These are phyloP conservation scores for Tetranychus truncatus DNA, from an alignment of 2,888 invertebrate genomes.

Conservation along the genomic window DNA sequence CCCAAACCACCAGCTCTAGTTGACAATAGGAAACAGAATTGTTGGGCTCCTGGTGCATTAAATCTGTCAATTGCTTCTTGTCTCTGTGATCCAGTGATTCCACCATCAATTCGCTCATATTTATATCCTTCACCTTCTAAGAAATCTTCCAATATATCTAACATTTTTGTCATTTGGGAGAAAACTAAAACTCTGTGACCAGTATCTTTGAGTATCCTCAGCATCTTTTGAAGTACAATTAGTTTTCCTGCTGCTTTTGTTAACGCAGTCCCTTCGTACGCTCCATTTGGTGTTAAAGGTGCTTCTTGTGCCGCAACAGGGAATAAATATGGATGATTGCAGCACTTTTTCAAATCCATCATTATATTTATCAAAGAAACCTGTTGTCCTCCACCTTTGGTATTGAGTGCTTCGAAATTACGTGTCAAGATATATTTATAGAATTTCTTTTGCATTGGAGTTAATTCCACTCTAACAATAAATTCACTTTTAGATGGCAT, in stretches of 20 bases:
- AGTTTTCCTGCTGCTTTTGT: constrained; percentile 90
- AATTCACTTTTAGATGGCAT: constrained; percentile 99
- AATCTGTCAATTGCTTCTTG: constrained; percentile 99
- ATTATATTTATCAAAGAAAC: constrained; percentile 93
- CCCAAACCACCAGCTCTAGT: constrained; percentile 93
- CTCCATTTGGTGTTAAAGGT: constrained; percentile 52
- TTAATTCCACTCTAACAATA: constrained; percentile 92
- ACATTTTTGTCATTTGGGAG: constrained; percentile 98
- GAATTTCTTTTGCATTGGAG: constrained; percentile 96
- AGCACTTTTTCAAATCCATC: constrained; percentile 99
- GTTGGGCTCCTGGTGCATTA: constrained; percentile 85
- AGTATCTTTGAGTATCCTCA: constrained; percentile 64
- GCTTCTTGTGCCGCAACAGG: constrained; percentile 60
- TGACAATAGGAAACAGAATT: constrained; percentile 79
- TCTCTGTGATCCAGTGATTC: constrained; percentile 78
- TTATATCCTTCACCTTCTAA: constrained; percentile 90
- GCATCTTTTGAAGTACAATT: constrained; percentile 77
- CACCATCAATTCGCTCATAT: constrained; percentile 96
- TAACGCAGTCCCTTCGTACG: constrained; percentile 73
- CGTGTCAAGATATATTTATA: constrained; percentile 96
- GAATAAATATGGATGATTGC: constrained; percentile 97
- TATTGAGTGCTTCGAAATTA: constrained; percentile 92
- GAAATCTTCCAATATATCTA: constrained; percentile 97
- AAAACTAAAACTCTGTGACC: constrained; percentile 94
- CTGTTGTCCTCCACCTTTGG: constrained; percentile 76